These are phyloP conservation scores for Salticus scenicus DNA, from an alignment of 2,888 invertebrate genomes.

Conservation along the genomic window DNA sequence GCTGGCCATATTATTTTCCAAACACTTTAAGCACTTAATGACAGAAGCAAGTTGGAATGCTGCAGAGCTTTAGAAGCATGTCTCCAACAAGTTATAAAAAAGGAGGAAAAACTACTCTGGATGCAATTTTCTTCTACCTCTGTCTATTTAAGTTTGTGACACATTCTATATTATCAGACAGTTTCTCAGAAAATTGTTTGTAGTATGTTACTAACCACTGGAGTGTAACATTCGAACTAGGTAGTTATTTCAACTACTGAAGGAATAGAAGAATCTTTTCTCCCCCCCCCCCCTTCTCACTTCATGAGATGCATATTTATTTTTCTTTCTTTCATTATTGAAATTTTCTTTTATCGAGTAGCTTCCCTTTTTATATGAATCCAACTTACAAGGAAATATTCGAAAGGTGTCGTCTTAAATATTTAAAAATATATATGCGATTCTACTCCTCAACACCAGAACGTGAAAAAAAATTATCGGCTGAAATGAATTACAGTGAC, in stretches of 20 bases:
- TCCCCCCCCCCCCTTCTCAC: background rate
- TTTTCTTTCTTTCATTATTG: background rate
- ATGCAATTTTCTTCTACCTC: constrained; percentile 23
- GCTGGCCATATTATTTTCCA: constrained; percentile 53
- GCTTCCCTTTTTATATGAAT: too few relatives aligned
- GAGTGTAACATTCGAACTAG: constrained; percentile 54
- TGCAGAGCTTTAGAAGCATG: constrained; percentile 21
- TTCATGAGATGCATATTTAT: too few relatives aligned
- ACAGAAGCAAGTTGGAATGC: constrained; percentile 3
- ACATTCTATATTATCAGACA: constrained; percentile 54
- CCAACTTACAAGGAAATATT: too few relatives aligned
- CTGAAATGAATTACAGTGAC: too few relatives aligned
- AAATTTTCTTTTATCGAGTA: too few relatives aligned
- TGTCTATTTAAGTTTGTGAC: constrained; percentile 44
- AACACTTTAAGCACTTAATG: constrained; percentile 62
- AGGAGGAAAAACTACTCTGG: constrained; percentile 8
- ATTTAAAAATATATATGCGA: too few relatives aligned
- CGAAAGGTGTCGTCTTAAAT: too few relatives aligned
- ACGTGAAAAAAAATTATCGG: too few relatives aligned
- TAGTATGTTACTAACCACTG: constrained; percentile 60
- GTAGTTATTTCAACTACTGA: background rate
- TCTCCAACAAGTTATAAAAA: background rate
- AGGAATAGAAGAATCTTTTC: background rate
- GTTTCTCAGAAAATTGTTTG: constrained; percentile 49
- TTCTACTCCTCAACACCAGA: too few relatives aligned